A percentile compares a stretch with the other conserved stretches of the same genome.
These are phyloP conservation scores for Cheilosia grossa DNA, from an alignment of 2,888 invertebrate species.

Conservation along the genomic window DNA sequence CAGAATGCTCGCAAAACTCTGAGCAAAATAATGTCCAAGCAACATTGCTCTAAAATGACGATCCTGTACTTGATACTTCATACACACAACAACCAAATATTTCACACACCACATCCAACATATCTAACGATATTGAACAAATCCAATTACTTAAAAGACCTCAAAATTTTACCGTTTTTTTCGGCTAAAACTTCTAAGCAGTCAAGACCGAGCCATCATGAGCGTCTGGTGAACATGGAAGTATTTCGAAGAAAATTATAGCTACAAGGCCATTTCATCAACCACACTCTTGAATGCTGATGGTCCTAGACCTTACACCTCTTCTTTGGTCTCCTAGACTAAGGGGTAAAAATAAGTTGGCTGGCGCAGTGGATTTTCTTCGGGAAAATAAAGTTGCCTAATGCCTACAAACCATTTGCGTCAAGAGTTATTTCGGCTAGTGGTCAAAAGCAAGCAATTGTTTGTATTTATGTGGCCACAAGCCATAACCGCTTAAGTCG, in stretches of 20 bases:
- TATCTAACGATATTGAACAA: not conserved
- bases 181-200: not conserved
- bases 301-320: not conserved
- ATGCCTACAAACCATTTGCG: not conserved
- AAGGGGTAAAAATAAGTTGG: not conserved
- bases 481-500: too few species aligned
- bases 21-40: not conserved
- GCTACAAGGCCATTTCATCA: not conserved
- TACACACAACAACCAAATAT: not conserved
- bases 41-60: not conserved
- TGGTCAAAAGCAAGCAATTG: constrained; percentile 3
- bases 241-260: too few species aligned
- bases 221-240: not conserved
- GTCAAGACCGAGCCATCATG: not conserved
- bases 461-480: not conserved
- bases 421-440: not conserved
- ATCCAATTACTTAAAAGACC: not conserved
- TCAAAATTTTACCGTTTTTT: not conserved
- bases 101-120: not conserved
- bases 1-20: not conserved
- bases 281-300: not conserved
- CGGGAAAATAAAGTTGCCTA: not conserved
- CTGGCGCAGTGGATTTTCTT: not conserved
- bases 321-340: not conserved
- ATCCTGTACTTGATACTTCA: not conserved